These are phyloP conservation scores for Plebejus melissa DNA, from an alignment of 2,888 invertebrate genomes.

Conservation along the genomic window DNA sequence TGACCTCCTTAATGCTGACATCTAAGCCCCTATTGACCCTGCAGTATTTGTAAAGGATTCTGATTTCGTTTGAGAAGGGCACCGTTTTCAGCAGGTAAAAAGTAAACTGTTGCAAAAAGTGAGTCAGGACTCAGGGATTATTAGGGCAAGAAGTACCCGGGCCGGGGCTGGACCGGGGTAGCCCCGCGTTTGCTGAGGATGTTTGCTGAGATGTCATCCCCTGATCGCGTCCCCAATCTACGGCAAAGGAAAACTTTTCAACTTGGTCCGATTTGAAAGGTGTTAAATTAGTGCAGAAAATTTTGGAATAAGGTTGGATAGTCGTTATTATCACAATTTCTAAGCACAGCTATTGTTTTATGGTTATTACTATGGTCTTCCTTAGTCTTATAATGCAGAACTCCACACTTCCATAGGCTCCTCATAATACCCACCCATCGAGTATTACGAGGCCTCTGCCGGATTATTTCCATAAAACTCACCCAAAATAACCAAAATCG, in stretches of 20 bases:
- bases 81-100: constrained; percentile 11
- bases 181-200: neutral
- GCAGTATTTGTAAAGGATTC: constrained; percentile 2
- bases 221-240: neutral
- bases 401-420: neutral
- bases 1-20: constrained; percentile 9
- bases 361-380: too few relatives aligned
- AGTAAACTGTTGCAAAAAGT: constrained; percentile 9
- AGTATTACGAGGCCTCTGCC: neutral
- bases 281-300: neutral
- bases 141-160: neutral
- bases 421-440: neutral
- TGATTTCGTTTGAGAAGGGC: neutral
- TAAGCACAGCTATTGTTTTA: too few relatives aligned
- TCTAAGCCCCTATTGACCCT: neutral
- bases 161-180: neutral
- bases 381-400: neutral
- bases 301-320: neutral
- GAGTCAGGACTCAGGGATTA: constrained; percentile 7
- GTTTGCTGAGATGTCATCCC: constrained; percentile 4
- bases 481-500: neutral
- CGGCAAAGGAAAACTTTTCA: neutral
- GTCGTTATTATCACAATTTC: too few relatives aligned
- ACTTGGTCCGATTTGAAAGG: neutral
- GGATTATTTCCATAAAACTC: neutral